These are phyloP conservation scores for Tuberolachnus salignus DNA, from an alignment of 2,888 invertebrate species.

Conservation along the genomic window DNA sequence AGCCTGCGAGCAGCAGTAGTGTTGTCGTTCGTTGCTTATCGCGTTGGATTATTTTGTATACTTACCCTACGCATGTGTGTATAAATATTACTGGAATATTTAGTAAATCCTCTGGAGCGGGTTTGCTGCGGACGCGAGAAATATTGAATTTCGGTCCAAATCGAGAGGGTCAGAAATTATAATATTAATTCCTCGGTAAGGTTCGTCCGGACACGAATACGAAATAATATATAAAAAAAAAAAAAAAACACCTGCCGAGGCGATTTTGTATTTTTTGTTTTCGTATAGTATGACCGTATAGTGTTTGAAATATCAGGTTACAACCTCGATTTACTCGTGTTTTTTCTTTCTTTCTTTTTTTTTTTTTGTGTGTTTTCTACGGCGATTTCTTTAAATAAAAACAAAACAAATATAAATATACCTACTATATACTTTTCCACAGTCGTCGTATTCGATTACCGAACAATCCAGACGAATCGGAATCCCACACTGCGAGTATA, in stretches of 20 bases:
- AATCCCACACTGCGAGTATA: too few relatives aligned
- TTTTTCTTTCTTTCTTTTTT: neutral
- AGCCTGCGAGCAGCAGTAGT: neutral
- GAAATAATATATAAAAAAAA: constrained; percentile 26
- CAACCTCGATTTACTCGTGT: neutral
- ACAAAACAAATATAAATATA: neutral
- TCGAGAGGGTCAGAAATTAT: constrained; percentile 10
- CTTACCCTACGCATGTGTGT: neutral
- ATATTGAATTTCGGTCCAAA: constrained; percentile 31
- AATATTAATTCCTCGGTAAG: constrained; percentile 18
- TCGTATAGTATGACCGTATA: constrained; percentile 6
- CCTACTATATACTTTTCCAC: neutral
- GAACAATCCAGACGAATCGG: neutral
- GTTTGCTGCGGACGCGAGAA: neutral
- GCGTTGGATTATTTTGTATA: neutral
- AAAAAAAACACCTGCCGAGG: constrained; percentile 52
- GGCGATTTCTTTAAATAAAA: constrained; percentile 4
- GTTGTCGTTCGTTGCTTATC: neutral
- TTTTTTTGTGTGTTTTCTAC: neutral
- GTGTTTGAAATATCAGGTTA: constrained; percentile 34
- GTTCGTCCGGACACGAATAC: constrained; percentile 25
- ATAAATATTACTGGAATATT: constrained; percentile 1
- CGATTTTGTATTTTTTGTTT: constrained; percentile 9
- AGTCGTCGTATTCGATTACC: neutral
- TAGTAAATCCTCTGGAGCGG: neutral